Evolutionary conservation across 1,140 invertebrate genomes (phyloP).

Genomic region (Nylanderia fulva): DNA sequence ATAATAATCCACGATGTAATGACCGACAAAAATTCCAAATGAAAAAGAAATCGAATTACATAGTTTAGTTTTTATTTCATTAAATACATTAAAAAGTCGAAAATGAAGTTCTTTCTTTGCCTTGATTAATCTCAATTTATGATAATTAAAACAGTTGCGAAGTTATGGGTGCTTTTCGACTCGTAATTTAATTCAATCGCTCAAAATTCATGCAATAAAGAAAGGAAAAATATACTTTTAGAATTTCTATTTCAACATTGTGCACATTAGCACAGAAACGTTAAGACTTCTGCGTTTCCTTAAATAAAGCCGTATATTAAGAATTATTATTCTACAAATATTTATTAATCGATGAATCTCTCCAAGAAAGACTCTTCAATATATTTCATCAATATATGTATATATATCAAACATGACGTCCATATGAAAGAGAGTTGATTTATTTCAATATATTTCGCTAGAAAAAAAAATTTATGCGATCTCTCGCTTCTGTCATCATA

Average conservation of each 20-base stretch:
- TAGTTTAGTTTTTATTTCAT: neutral
- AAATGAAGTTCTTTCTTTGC: neutral
- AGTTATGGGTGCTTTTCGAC: neutral
- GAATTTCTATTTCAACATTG: neutral
- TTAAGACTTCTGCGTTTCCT: too few species aligned
- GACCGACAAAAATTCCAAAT: neutral
- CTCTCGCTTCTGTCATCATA: too few species aligned
- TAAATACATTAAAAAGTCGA: neutral
- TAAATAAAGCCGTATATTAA: too few species aligned
- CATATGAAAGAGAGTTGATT: too few species aligned
- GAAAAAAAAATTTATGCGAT: too few species aligned
- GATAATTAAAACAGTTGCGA: conserved; percentile 7
- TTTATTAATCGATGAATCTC: too few species aligned
- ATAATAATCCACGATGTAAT: neutral
- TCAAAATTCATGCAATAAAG: neutral
- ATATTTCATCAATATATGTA: too few species aligned
- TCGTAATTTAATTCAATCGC: neutral
- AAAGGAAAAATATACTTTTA: neutral
- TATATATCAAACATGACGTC: too few species aligned
- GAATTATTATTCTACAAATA: too few species aligned
- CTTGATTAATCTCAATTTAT: neutral
- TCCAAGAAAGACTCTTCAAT: too few species aligned
- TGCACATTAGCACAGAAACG: neutral
- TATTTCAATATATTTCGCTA: too few species aligned
- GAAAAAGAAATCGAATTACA: neutral